Percentiles rank a stretch among this genome's conserved stretches.
phyloP scores from a whole-genome alignment of 2,888 invertebrate species.

The Macrophya alboannulata region DNA sequence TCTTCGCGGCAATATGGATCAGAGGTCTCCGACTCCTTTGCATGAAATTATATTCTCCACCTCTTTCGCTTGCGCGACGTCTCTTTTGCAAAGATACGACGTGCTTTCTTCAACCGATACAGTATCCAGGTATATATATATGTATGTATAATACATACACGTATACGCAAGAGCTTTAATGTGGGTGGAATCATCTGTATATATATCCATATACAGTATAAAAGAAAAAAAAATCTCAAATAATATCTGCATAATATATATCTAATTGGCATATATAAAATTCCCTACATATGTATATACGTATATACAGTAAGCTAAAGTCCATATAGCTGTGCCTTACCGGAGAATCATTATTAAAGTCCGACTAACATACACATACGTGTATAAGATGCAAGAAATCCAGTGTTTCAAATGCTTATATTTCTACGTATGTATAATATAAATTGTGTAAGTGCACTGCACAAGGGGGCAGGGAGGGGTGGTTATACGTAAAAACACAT shows the following conservation, averaged over 20 bases:
- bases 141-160: background rate
- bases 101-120: background rate
- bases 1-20: constrained; percentile 51
- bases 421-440: background rate
- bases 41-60: constrained; percentile 72
- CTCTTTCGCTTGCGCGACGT: constrained; percentile 46
- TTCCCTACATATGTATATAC: background rate
- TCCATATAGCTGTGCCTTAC: background rate
- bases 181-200: too few relatives aligned
- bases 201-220: too few relatives aligned
- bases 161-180: too few relatives aligned
- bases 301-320: background rate
- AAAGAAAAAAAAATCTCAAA: too few relatives aligned
- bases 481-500: too few relatives aligned
- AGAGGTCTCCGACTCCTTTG: constrained; percentile 65
- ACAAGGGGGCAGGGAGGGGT: too few relatives aligned
- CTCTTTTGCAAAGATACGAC: constrained; percentile 6
- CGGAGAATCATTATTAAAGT: background rate
- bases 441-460: too few relatives aligned
- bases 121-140: background rate
- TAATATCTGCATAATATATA: too few relatives aligned
- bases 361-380: too few relatives aligned
- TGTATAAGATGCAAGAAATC: too few relatives aligned
- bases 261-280: too few relatives aligned
- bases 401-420: background rate